Evolutionary conservation across 2,113 vertebrate species (phyloP).

Genomic region (Pachycephala philippinensis): DNA sequence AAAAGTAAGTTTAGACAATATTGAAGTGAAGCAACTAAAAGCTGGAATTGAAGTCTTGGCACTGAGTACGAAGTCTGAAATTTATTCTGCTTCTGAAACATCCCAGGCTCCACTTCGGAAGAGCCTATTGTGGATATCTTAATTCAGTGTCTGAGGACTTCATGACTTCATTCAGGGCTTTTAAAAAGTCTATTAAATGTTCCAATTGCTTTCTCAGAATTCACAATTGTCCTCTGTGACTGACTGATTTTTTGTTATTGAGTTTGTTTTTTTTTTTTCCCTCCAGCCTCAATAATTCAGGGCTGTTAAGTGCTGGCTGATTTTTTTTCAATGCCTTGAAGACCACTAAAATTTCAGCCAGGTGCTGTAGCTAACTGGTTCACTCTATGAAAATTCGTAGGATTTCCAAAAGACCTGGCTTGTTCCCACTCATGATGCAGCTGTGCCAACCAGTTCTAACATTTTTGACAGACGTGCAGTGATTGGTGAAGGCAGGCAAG

Average conservation of each 20-base stretch:
- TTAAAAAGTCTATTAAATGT: slow-evolving; percentile 39
- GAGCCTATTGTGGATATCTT: not conserved
- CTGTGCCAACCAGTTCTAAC: not conserved
- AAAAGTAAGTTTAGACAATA: slow-evolving; percentile 33
- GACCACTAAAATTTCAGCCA: not conserved
- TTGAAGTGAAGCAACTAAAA: slow-evolving; percentile 26
- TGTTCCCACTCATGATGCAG: not conserved
- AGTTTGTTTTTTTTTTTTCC: not conserved
- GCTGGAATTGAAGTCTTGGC: slow-evolving; percentile 31
- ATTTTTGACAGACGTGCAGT: not conserved
- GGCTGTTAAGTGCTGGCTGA: not conserved
- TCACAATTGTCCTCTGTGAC: not conserved
- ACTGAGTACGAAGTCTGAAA: not conserved
- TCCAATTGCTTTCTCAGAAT: slow-evolving; percentile 27
- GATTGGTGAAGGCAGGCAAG: slow-evolving; percentile 1
- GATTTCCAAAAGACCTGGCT: not conserved
- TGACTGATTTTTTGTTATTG: not conserved
- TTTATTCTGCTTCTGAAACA: not conserved
- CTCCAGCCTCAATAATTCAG: not conserved
- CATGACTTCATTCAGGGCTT: not conserved
- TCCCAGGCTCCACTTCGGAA: not conserved
- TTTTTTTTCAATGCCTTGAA: not conserved
- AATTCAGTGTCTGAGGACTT: slow-evolving; percentile 17
- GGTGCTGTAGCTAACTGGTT: not conserved
- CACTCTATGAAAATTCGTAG: not conserved